Evolutionary conservation across 2,888 invertebrate species (phyloP).

Genomic region (Archips crataeganus): DNA sequence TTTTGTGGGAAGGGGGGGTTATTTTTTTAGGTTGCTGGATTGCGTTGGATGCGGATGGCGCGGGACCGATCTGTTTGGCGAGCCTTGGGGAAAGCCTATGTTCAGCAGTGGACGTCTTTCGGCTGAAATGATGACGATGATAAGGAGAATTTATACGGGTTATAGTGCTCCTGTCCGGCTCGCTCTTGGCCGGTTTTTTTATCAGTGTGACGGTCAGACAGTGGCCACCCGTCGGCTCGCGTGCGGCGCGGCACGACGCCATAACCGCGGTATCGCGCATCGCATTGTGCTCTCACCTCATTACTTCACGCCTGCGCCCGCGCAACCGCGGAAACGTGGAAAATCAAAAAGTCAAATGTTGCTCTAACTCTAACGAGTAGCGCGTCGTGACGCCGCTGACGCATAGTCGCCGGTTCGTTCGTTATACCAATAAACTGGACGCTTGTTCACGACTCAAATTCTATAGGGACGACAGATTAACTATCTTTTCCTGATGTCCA

Average conservation of each 20-base stretch:
- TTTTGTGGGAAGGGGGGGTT: no score
- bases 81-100: no score
- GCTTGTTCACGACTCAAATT: conserved; percentile 26
- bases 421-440: conserved; percentile 33
- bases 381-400: conserved; percentile 45
- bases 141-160: no score
- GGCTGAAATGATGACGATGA: no score
- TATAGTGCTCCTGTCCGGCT: background rate
- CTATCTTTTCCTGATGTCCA: background rate
- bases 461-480: conserved; percentile 7
- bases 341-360: conserved; percentile 48
- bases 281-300: conserved; percentile 38
- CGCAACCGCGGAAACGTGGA: conserved; percentile 42
- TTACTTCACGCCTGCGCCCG: conserved; percentile 45
- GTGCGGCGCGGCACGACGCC: conserved; percentile 49
- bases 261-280: conserved; percentile 37
- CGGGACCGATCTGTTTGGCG: no score
- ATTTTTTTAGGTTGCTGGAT: no score
- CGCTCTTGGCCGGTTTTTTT: background rate
- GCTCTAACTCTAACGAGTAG: conserved; percentile 56
- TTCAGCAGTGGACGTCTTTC: no score
- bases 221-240: conserved; percentile 43
- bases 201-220: background rate
- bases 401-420: conserved; percentile 23
- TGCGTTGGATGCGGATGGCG: no score